phyloP scores from a whole-genome alignment of 2,113 vertebrate genomes.

The Sorex fumeus region DNA sequence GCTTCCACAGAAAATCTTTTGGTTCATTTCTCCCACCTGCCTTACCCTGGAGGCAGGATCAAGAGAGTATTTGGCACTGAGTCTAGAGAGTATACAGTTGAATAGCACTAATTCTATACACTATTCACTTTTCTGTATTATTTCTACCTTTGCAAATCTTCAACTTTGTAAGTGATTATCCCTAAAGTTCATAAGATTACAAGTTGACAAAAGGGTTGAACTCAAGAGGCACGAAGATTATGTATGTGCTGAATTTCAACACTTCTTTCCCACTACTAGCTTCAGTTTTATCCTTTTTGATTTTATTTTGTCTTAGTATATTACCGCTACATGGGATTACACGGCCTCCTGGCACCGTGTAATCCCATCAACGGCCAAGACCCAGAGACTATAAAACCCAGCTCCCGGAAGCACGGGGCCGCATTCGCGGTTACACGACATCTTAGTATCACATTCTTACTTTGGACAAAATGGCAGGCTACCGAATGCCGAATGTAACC shows the following conservation, averaged over 20 bases:
- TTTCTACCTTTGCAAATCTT: neutral
- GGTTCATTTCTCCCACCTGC: neutral
- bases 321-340: too few relatives aligned
- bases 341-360: too few relatives aligned
- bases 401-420: too few relatives aligned
- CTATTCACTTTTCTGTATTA: neutral
- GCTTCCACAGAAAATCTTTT: neutral
- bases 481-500: too few relatives aligned
- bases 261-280: neutral
- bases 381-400: too few relatives aligned
- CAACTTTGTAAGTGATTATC: neutral
- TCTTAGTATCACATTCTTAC: too few relatives aligned
- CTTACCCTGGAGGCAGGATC: neutral
- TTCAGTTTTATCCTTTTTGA: neutral
- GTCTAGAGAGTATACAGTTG: neutral
- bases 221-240: neutral
- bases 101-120: neutral
- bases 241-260: conserved; percentile 14
- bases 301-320: conserved; percentile 41
- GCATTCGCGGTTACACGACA: too few relatives aligned
- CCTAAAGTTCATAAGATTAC: neutral
- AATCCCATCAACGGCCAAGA: too few relatives aligned
- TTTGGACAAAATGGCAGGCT: too few relatives aligned
- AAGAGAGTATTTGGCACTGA: neutral
- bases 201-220: conserved; percentile 10